These are phyloP conservation scores for Epinotia brunnichana DNA, from an alignment of 2,888 invertebrate species.

Conservation along the genomic window DNA sequence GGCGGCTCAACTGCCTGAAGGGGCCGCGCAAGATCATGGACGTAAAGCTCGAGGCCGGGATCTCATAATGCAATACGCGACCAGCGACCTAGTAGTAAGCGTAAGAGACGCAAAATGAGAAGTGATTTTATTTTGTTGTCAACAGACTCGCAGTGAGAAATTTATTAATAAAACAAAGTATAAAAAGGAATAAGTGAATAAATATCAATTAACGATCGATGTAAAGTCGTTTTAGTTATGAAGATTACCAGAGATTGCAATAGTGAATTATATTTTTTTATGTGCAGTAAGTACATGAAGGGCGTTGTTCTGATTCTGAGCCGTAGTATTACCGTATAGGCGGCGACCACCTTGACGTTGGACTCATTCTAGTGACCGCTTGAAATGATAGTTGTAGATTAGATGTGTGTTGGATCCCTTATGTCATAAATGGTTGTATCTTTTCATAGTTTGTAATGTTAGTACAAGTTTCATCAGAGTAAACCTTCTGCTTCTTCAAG, in stretches of 20 bases:
- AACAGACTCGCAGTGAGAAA: conserved; percentile 66
- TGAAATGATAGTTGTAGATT: conserved; percentile 61
- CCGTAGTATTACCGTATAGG: conserved; percentile 61
- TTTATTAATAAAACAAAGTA: conserved; percentile 69
- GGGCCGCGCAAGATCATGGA: conserved; percentile 81
- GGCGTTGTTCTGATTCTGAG: conserved; percentile 53
- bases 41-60: conserved; percentile 79
- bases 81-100: conserved; percentile 63
- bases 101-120: conserved; percentile 72
- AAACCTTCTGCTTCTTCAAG: conserved; percentile 50
- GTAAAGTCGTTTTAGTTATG: conserved; percentile 67
- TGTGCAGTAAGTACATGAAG: conserved; percentile 63
- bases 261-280: conserved; percentile 81
- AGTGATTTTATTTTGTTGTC: conserved; percentile 83
- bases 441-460: conserved; percentile 65
- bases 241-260: conserved; percentile 78
- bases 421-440: conserved; percentile 67
- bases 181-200: conserved; percentile 75
- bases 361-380: conserved; percentile 63
- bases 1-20: conserved; percentile 87
- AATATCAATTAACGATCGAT: conserved; percentile 67
- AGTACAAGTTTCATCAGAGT: conserved; percentile 61
- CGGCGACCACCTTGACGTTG: conserved; percentile 61
- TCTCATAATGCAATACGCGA: conserved; percentile 77
- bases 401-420: conserved; percentile 68